Percentiles rank a stretch among this genome's conserved stretches.
Evolutionary conservation across 1,140 invertebrate species (phyloP).

Genomic region (Heliothis subflexa): DNA sequence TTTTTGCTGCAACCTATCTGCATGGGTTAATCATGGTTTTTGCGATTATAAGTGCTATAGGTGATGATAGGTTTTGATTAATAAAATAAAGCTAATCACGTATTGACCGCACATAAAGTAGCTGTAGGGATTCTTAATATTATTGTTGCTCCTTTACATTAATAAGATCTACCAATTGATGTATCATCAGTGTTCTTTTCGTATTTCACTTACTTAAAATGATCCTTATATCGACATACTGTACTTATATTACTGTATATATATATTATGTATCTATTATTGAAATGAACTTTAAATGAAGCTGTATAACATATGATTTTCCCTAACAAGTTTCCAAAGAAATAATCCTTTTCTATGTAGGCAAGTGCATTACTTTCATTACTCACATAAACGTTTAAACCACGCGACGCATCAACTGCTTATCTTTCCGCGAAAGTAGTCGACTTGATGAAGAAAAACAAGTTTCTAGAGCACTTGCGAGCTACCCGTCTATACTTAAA

Average conservation of each 20-base stretch:
- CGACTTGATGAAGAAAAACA: slow-evolving; percentile 38
- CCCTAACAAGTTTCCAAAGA: not conserved
- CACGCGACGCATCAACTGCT: slow-evolving; percentile 14
- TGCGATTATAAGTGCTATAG: no score
- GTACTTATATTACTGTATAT: not conserved
- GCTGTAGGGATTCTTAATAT: no score
- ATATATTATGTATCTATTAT: not conserved
- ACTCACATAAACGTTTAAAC: slow-evolving; percentile 26
- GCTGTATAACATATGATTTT: not conserved
- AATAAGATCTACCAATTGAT: no score
- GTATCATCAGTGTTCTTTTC: no score
- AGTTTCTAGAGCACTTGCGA: slow-evolving; percentile 22
- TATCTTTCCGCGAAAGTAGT: slow-evolving; percentile 45
- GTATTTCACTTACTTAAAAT: no score
- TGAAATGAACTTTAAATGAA: not conserved
- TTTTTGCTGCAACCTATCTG: no score
- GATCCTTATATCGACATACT: no score
- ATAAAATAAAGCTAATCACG: no score
- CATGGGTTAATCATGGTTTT: no score
- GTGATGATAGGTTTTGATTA: no score
- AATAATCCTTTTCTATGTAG: not conserved
- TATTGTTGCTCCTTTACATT: no score
- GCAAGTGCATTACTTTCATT: slow-evolving; percentile 13
- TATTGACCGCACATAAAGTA: no score
- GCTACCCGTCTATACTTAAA: not conserved